Evolutionary conservation across 2,113 vertebrate genomes (phyloP).

Genomic region (Scolopax mira): DNA sequence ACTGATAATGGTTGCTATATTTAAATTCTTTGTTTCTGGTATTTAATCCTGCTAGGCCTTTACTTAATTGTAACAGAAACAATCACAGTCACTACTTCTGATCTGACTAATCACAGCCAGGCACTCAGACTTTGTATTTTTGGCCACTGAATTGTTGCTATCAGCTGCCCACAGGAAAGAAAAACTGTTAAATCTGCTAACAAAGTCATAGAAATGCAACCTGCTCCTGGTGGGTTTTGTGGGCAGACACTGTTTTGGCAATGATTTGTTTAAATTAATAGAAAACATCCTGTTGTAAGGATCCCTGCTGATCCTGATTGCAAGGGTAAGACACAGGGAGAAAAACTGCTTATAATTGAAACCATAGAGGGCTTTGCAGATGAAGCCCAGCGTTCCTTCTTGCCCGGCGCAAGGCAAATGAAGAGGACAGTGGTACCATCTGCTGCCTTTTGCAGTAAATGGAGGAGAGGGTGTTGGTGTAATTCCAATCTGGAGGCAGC

Average conservation of each 20-base stretch:
- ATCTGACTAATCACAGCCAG: neutral
- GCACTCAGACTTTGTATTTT: neutral
- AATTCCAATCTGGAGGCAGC: neutral
- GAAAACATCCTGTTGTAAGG: neutral
- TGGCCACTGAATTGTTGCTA: neutral
- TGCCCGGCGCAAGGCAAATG: neutral
- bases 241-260: neutral
- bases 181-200: neutral
- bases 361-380: neutral
- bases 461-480: neutral
- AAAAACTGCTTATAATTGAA: neutral
- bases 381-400: neutral
- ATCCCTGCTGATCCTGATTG: neutral
- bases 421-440: slow-evolving; percentile 4
- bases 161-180: neutral
- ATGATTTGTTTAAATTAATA: neutral
- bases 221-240: slow-evolving; percentile 1
- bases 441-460: neutral
- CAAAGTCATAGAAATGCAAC: neutral
- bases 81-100: neutral
- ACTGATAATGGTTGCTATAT: neutral
- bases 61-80: neutral
- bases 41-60: neutral
- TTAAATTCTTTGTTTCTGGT: neutral
- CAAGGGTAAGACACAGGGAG: neutral